phyloP scores from a whole-genome alignment of 2,797 vertebrate species.

The Falco rusticolus region DNA sequence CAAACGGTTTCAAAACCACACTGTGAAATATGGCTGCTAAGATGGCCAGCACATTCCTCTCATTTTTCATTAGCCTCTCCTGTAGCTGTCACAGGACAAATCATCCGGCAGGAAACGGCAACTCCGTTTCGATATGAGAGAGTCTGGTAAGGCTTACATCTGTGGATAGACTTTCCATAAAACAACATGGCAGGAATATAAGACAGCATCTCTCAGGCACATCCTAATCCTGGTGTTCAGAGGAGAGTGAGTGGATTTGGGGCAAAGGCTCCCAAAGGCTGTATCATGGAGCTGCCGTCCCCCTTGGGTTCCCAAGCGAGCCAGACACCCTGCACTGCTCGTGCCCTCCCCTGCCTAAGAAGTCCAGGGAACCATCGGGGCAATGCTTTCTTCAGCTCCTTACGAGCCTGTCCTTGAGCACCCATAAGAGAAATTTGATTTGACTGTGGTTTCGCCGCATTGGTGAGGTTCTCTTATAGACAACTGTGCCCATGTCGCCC shows the following conservation, averaged over 20 bases:
- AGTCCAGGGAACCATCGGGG: not conserved
- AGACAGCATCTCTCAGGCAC: not conserved
- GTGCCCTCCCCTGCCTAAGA: not conserved
- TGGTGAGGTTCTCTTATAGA: not conserved
- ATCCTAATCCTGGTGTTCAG: not conserved
- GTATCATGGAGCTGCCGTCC: fast-evolving
- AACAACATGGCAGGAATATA: not conserved
- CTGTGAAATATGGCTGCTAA: conserved; percentile 66
- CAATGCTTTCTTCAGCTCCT: not conserved
- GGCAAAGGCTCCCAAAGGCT: not conserved
- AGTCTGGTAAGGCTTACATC: not conserved
- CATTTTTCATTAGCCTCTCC: conserved; percentile 61
- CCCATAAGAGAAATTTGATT: not conserved
- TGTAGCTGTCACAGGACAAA: conserved; percentile 48
- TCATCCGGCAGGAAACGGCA: conserved; percentile 40
- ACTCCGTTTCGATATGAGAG: not conserved
- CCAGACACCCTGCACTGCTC: not conserved
- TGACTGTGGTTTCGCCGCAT: not conserved
- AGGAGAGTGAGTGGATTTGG: not conserved
- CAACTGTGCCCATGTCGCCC: not conserved
- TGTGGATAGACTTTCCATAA: not conserved
- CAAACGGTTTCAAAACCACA: conserved; percentile 56
- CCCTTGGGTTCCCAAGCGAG: not conserved
- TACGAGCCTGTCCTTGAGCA: fast-evolving
- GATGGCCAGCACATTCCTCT: conserved; percentile 66